Evolutionary conservation across 2,113 vertebrate species (phyloP).

Genomic region (Aspidoscelis tigris): DNA sequence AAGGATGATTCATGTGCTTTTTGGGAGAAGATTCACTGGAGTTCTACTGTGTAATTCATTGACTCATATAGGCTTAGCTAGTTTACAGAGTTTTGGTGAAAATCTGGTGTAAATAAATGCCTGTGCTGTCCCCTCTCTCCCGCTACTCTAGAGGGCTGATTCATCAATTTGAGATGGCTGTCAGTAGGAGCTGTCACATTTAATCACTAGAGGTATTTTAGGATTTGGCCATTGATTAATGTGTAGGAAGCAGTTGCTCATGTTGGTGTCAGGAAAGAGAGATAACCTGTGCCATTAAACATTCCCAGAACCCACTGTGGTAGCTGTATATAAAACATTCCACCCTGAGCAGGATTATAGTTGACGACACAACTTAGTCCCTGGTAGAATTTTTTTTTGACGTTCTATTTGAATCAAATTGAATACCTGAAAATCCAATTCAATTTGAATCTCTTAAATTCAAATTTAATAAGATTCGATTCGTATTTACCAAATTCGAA

Average conservation of each 20-base stretch:
- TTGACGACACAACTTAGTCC: neutral
- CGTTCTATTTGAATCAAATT: no score
- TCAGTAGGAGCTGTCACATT: neutral
- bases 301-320: neutral
- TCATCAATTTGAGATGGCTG: neutral
- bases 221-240: slow-evolving; percentile 15
- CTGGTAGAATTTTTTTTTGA: neutral
- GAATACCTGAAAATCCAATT: no score
- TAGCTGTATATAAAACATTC: no score
- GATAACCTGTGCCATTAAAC: neutral
- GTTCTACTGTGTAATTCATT: slow-evolving; percentile 9
- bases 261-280: neutral
- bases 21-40: neutral
- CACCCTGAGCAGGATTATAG: no score
- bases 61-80: neutral
- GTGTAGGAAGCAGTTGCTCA: slow-evolving; percentile 4
- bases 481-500: no score
- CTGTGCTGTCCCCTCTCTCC: neutral
- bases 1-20: neutral
- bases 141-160: neutral
- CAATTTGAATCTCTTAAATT: no score
- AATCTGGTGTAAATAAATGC: slow-evolving; percentile 8
- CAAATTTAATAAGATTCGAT: no score
- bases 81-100: slow-evolving; percentile 14
- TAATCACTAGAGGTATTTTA: slow-evolving; percentile 2